These are phyloP conservation scores for Drosophila nebulosa DNA, from an alignment of 1,140 invertebrate genomes.

Conservation along the genomic window DNA sequence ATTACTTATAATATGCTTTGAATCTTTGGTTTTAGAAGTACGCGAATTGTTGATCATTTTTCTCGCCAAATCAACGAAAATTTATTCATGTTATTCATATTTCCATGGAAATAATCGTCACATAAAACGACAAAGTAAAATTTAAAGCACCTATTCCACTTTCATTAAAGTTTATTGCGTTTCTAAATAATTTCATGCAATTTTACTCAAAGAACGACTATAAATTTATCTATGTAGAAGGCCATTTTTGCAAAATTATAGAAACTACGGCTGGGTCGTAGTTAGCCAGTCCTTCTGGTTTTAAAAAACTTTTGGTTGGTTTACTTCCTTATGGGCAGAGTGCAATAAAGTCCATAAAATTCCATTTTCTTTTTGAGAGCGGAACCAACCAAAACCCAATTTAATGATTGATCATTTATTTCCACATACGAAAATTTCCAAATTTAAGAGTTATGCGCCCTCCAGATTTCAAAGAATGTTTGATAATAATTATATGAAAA, in stretches of 20 bases:
- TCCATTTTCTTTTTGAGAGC: not conserved
- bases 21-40: too few relatives aligned
- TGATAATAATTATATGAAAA: slow-evolving; percentile 49
- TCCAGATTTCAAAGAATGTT: slow-evolving; percentile 69
- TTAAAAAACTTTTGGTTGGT: not conserved
- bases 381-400: slow-evolving; percentile 1
- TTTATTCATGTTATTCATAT: too few relatives aligned
- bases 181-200: too few relatives aligned
- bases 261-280: not conserved
- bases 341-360: slow-evolving; percentile 2
- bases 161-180: too few relatives aligned
- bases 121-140: too few relatives aligned
- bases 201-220: too few relatives aligned
- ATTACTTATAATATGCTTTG: too few relatives aligned
- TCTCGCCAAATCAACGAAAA: too few relatives aligned
- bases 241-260: not conserved
- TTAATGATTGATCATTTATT: slow-evolving; percentile 28
- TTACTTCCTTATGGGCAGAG: not conserved
- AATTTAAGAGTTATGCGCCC: slow-evolving; percentile 60
- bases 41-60: too few relatives aligned
- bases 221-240: too few relatives aligned
- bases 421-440: slow-evolving; percentile 26
- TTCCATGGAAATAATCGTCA: too few relatives aligned
- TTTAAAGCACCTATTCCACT: too few relatives aligned
- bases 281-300: not conserved